phyloP scores from a whole-genome alignment of 2,113 vertebrate species.

The Opisthocomus hoazin region DNA sequence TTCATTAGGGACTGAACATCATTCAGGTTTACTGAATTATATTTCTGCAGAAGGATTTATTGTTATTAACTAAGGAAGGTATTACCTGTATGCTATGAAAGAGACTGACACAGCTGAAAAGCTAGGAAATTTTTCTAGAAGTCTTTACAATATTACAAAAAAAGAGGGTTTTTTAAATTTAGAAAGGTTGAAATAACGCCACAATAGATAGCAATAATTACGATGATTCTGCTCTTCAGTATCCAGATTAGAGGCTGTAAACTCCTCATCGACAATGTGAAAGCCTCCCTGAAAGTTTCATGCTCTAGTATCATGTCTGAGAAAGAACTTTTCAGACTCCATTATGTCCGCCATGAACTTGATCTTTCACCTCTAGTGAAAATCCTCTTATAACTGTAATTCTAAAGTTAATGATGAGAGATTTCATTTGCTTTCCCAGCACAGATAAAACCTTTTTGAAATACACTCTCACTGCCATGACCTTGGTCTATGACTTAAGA shows the following conservation, averaged over 20 bases:
- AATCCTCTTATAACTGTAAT: conserved; percentile 62
- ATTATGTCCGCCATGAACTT: conserved; percentile 64
- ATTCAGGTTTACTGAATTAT: background rate
- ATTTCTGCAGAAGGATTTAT: background rate
- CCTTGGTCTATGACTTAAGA: conserved; percentile 71
- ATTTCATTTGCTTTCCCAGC: conserved; percentile 76
- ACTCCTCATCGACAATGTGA: background rate
- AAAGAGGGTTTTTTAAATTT: fast-evolving
- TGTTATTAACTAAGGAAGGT: background rate
- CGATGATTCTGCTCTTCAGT: conserved; percentile 29
- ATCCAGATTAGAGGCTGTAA: conserved; percentile 9
- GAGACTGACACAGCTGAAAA: background rate
- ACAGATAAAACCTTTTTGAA: conserved; percentile 71
- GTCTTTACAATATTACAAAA: background rate
- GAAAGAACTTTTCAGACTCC: conserved; percentile 63
- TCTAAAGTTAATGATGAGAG: conserved; percentile 71
- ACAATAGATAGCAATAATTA: background rate
- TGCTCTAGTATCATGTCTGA: conserved; percentile 27
- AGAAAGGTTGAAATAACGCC: background rate
- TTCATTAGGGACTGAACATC: background rate
- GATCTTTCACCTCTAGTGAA: conserved; percentile 73
- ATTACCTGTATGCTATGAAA: background rate
- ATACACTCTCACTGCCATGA: conserved; percentile 67
- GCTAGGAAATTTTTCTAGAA: background rate
- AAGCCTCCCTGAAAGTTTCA: conserved; percentile 47